Evolutionary conservation across 2,888 invertebrate species (phyloP).

Genomic region (Pandemis heparana): DNA sequence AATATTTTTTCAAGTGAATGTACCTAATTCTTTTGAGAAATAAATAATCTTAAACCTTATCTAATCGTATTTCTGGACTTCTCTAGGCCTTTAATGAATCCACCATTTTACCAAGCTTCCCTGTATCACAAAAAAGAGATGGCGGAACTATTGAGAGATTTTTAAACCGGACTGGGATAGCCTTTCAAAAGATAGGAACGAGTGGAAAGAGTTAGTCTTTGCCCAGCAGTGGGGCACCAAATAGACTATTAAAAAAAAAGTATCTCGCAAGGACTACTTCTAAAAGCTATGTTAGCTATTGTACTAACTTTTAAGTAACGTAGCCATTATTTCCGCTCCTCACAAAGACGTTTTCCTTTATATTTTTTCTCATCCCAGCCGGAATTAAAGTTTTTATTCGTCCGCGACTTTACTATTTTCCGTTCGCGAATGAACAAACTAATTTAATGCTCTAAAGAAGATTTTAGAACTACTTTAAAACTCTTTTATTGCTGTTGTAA

Average conservation of each 20-base stretch:
- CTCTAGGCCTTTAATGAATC: no score
- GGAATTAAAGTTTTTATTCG: slow-evolving; percentile 16
- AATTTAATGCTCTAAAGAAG: slow-evolving; percentile 25
- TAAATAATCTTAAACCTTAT: no score
- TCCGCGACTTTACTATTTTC: slow-evolving; percentile 14
- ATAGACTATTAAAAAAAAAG: neutral
- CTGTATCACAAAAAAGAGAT: no score
- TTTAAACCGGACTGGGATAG: no score
- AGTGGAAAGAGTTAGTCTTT: no score
- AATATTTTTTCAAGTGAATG: no score
- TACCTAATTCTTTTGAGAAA: no score
- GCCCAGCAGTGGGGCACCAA: no score
- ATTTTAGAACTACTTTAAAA: slow-evolving; percentile 15
- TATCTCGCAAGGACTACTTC: neutral
- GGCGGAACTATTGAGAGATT: no score
- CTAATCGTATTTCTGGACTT: no score
- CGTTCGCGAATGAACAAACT: slow-evolving; percentile 24
- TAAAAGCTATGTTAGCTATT: neutral
- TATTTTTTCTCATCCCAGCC: slow-evolving; percentile 8
- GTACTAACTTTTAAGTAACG: neutral
- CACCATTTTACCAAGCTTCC: no score
- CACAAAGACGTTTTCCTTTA: neutral
- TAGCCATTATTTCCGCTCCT: neutral
- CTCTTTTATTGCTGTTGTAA: slow-evolving; percentile 6
- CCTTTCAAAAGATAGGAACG: no score